Percentiles rank a stretch among this genome's conserved stretches.
Conservation (phyloP, 1,140 invertebrate genomes). For the Lordiphosa collinella region DNA sequence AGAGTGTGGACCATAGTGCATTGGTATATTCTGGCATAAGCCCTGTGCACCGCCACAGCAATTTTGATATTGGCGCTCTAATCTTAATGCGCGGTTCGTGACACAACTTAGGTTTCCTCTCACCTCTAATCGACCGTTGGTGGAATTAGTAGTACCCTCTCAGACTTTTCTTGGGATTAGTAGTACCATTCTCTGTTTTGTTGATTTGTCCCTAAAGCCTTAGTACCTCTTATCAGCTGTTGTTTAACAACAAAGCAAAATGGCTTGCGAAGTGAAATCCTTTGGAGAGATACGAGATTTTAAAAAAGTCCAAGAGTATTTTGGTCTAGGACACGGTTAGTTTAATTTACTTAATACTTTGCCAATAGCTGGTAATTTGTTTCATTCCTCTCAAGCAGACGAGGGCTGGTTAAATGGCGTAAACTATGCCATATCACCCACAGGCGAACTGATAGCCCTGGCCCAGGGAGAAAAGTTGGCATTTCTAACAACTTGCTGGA, state of each 20-base stretch:
- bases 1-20: too few relatives aligned
- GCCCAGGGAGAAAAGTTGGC: constrained; percentile 84
- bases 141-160: too few relatives aligned
- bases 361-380: constrained; percentile 1
- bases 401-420: constrained; percentile 87
- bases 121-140: too few relatives aligned
- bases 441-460: constrained; percentile 86
- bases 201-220: too few relatives aligned
- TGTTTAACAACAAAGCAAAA: constrained; percentile 69
- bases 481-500: constrained; percentile 85
- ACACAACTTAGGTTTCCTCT: too few relatives aligned
- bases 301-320: constrained; percentile 81
- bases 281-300: constrained; percentile 84
- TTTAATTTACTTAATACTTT: constrained; percentile 8
- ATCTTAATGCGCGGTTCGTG: too few relatives aligned
- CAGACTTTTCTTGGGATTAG: too few relatives aligned
- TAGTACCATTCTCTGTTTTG: too few relatives aligned
- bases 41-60: too few relatives aligned
- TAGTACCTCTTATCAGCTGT: constrained; percentile 24
- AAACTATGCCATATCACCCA: constrained; percentile 86
- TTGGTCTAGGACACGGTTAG: constrained; percentile 80
- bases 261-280: constrained; percentile 86
- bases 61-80: too few relatives aligned
- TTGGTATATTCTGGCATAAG: too few relatives aligned
- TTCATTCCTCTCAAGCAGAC: constrained; percentile 75